Base-by-base conservation (phyloP, 2,888 invertebrate genomes). In the Acleris cristana region DNA sequence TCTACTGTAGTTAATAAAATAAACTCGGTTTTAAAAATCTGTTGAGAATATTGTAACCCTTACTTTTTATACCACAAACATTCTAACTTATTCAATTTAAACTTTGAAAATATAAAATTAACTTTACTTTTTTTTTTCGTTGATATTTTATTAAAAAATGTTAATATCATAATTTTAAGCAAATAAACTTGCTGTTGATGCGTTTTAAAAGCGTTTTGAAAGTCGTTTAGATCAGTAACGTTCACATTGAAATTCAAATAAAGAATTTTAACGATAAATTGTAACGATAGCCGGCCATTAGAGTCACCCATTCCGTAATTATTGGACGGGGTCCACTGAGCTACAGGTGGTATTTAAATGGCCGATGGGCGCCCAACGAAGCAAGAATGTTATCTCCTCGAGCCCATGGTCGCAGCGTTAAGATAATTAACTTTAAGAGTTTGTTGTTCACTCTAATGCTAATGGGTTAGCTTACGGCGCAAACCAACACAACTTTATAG, bases 261-360 rank as follows among this genome's bases (percentile, higher is more conserved):
- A 83, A 86, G 82, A 80, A 79, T 82, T 73, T 78, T 72, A 73
- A 78, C 80, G 77, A 85, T 84, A 86, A 82, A 86, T 85, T 81
- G 79, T 79, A 81, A 80, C 74, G 81, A 81, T 83, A 82, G 81
- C 73, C 72, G 77, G 69, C 81, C 81, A 84, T 88, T 87, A 85
- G 78, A 81, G 83, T 85, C 82, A 80, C 80, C 81, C 80, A 77
- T 77, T 74, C 80, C 74, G 81, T 87, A 88, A 88, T 86, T 87
- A 86, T 84, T 79, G 76, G 78, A 73, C 40, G 40, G 3, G 75
- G 79, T 72, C 78, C 74, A 77, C 77, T 74, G 77, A 85, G 79
- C 88, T 79, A 79, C 88, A 87, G 88, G 87, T 87, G 89, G 89
- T 86, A 88, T 85, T 84, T 82, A 83, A 85, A 79, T 79, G 71